These are phyloP conservation scores for Hippocampus mohnikei DNA, from an alignment of 2,113 vertebrate species.

Conservation along the genomic window DNA sequence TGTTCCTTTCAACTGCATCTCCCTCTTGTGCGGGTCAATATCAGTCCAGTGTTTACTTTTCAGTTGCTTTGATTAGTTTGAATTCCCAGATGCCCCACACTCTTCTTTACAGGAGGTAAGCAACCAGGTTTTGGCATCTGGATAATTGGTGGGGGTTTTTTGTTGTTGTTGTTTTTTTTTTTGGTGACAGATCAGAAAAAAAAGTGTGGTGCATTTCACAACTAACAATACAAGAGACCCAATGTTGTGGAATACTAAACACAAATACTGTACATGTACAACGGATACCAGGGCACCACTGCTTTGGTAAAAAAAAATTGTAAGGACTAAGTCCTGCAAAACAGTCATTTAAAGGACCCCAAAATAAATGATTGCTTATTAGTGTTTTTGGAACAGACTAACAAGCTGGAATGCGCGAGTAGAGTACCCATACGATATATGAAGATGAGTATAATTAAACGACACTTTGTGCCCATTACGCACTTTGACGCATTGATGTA, in stretches of 20 bases:
- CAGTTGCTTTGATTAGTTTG: slow-evolving; percentile 73
- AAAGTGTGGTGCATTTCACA: slow-evolving; percentile 49
- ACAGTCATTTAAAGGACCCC: too few species aligned
- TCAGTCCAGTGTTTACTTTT: slow-evolving; percentile 65
- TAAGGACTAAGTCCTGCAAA: too few species aligned
- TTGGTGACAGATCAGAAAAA: slow-evolving; percentile 68
- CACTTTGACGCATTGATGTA: slow-evolving; percentile 62
- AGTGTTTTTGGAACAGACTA: background rate
- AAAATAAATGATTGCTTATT: too few species aligned
- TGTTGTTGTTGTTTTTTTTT: slow-evolving; percentile 19
- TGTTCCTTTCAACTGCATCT: slow-evolving; percentile 51
- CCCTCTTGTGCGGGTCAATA: slow-evolving; percentile 66
- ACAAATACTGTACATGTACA: background rate
- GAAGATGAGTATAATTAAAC: slow-evolving; percentile 49
- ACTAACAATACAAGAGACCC: slow-evolving; percentile 38
- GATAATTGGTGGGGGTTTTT: slow-evolving; percentile 69
- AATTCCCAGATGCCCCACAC: slow-evolving; percentile 63
- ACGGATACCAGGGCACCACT: too few species aligned
- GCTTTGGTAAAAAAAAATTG: too few species aligned
- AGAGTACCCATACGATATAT: slow-evolving; percentile 5
- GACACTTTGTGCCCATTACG: slow-evolving; percentile 64
- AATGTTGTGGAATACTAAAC: background rate
- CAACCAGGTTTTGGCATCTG: slow-evolving; percentile 63
- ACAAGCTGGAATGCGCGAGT: background rate
- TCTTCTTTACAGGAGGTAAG: slow-evolving; percentile 70